A percentile compares a stretch with the other conserved stretches of the same genome.
Conservation (phyloP, 2,888 invertebrate species). For the Hyppa rectilinea region DNA sequence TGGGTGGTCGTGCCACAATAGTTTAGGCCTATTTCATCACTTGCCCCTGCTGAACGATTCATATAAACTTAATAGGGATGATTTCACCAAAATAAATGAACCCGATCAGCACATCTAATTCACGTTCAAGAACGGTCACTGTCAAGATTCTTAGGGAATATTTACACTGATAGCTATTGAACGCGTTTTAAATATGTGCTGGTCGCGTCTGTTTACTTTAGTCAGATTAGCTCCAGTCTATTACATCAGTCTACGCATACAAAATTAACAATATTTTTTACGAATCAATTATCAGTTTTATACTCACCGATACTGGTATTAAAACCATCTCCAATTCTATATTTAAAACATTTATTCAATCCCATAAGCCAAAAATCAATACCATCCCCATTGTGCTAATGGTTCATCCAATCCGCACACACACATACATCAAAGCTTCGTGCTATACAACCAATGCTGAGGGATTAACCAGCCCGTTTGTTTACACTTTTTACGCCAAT, state of each 20-base stretch:
- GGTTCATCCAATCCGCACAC: slow-evolving; percentile 7
- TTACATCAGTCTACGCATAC: neutral
- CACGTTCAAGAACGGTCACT: too few relatives aligned
- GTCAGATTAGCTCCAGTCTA: too few relatives aligned
- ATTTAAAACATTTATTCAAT: slow-evolving; percentile 6
- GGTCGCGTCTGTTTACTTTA: too few relatives aligned
- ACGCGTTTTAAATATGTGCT: too few relatives aligned
- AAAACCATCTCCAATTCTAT: neutral
- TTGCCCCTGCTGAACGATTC: too few relatives aligned
- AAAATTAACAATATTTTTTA: neutral
- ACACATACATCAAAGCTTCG: slow-evolving; percentile 23
- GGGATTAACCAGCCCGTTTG: slow-evolving; percentile 47
- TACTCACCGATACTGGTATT: neutral
- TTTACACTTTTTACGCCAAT: slow-evolving; percentile 41
- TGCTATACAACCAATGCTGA: slow-evolving; percentile 24
- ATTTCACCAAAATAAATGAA: too few relatives aligned
- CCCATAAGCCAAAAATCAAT: slow-evolving; percentile 35
- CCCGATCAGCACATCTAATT: too few relatives aligned
- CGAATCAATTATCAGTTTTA: neutral
- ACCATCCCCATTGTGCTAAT: slow-evolving; percentile 18
- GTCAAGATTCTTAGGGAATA: too few relatives aligned
- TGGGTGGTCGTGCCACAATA: too few relatives aligned
- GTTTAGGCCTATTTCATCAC: neutral
- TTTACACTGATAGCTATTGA: too few relatives aligned
- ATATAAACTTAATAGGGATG: too few relatives aligned